Base-by-base conservation (phyloP, 1,140 invertebrate species). In the Babylonia areolata region DNA sequence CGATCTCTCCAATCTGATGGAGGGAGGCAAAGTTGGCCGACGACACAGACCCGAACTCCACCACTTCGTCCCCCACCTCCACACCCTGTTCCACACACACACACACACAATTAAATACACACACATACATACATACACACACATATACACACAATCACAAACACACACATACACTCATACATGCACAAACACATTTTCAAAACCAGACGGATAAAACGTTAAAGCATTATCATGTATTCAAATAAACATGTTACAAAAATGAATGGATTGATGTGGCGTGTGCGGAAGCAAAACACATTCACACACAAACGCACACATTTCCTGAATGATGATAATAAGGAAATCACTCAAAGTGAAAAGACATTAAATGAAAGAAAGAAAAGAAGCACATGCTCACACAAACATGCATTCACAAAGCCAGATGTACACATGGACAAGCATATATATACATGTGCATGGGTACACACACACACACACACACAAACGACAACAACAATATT, bases 41-140 rank as follows among this genome's bases (percentile, higher is more conserved):
- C 88, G 96, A 96, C 2, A 98, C 94, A 0, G 97, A 97, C n/a
- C 97, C 98, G 95, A 98, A 98, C 90, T 97, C 95, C 2, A 97
- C 88, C 9, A 98, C 95, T 64, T 96, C 93, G 95, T 98, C 98
- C 71, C 96, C 96, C 39, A 96, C 95, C 90, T 95, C 93, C 3
- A 98, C 94, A n/a, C 97, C 97, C 97, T 98, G 91, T 73, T 95
- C 89, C 95, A 88, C 23, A 23, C 64, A 69, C 12, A 69, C 23
- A 69, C 23, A 20, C 12, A 23, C 6, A 23, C 23, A 69, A 28
- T 9, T 31, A 12, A 12, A 69, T 28, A 69, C 23, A 28, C 28
- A 20, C n/a, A 6, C n/a, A n/a, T 0, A 23, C 64, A 69, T 9
- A 69, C 12, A 1, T 31, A 6, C 23, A 20, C 28, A 69, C 9